These are phyloP conservation scores for Patella pellucida DNA, from an alignment of 2,888 invertebrate genomes.

Conservation along the genomic window DNA sequence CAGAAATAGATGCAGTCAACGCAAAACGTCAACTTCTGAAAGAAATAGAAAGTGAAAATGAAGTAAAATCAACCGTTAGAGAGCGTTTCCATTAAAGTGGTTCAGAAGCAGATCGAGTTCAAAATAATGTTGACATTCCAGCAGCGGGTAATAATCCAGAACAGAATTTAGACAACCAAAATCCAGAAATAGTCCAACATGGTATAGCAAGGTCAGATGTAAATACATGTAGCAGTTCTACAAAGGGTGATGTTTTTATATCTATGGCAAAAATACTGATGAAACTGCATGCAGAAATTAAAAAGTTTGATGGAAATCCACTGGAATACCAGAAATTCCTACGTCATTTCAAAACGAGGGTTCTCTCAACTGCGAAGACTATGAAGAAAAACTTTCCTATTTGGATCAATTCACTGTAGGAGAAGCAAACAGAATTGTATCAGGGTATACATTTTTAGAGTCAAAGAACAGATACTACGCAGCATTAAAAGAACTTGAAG, in stretches of 20 bases:
- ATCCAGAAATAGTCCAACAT: not conserved
- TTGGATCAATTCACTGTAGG: conserved; percentile 19
- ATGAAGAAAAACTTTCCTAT: conserved; percentile 20
- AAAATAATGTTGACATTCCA: too few relatives aligned
- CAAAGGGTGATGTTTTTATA: not conserved
- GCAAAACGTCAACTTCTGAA: too few relatives aligned
- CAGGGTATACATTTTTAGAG: conserved; percentile 8
- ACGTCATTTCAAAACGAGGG: conserved; percentile 23
- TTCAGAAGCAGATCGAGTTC: too few relatives aligned
- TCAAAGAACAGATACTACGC: not conserved
- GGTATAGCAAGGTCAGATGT: not conserved
- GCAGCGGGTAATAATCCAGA: too few relatives aligned
- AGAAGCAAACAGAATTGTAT: conserved; percentile 15
- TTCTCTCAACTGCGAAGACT: conserved; percentile 11
- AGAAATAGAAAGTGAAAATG: too few relatives aligned
- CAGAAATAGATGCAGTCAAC: too few relatives aligned
- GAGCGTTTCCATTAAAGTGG: too few relatives aligned
- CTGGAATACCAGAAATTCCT: conserved; percentile 25
- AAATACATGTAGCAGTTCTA: not conserved
- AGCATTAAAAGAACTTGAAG: conserved; percentile 12
- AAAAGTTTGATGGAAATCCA: conserved; percentile 33
- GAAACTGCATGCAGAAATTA: conserved; percentile 29
- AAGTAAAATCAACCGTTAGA: too few relatives aligned
- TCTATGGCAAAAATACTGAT: conserved; percentile 7
- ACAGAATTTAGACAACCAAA: too few relatives aligned